phyloP scores from a whole-genome alignment of 2,797 vertebrate species.

The Brachyalestes nurse region DNA sequence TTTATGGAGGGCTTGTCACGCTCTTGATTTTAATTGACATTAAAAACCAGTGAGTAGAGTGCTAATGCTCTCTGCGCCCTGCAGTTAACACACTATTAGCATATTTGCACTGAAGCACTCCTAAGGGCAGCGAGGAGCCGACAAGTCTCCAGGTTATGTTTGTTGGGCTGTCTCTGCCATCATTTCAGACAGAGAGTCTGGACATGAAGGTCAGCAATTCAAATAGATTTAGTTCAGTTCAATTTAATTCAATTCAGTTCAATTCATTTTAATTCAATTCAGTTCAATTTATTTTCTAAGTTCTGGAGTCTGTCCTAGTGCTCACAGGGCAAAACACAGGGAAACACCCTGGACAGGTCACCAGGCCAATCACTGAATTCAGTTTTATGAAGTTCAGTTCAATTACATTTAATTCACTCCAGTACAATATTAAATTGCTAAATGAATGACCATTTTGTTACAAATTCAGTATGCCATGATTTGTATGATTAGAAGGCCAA shows the following conservation, averaged over 20 bases:
- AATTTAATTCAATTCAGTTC: not conserved
- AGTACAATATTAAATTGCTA: no score
- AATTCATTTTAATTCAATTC: not conserved
- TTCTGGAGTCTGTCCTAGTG: no score
- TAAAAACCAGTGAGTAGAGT: constrained; percentile 73
- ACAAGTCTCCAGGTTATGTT: not conserved
- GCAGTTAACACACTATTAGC: constrained; percentile 5
- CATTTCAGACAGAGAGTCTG: no score
- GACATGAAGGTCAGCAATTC: no score
- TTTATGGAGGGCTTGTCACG: constrained; percentile 76
- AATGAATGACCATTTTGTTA: no score
- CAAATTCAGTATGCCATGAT: no score
- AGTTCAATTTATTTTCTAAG: not conserved
- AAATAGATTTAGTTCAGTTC: not conserved
- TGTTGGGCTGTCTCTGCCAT: no score
- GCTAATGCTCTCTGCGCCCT: constrained; percentile 44
- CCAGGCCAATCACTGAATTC: not conserved
- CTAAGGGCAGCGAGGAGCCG: not conserved
- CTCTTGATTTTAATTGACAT: constrained; percentile 77
- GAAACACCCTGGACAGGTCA: no score
- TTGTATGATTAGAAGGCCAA: no score
- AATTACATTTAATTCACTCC: not conserved
- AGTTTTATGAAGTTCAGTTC: not conserved
- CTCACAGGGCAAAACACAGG: no score
- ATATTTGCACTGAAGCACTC: constrained; percentile 10